Percentiles rank a stretch among this genome's conserved stretches.
phyloP scores from a whole-genome alignment of 2,888 invertebrate species.

The Asteroscopus sphinx region DNA sequence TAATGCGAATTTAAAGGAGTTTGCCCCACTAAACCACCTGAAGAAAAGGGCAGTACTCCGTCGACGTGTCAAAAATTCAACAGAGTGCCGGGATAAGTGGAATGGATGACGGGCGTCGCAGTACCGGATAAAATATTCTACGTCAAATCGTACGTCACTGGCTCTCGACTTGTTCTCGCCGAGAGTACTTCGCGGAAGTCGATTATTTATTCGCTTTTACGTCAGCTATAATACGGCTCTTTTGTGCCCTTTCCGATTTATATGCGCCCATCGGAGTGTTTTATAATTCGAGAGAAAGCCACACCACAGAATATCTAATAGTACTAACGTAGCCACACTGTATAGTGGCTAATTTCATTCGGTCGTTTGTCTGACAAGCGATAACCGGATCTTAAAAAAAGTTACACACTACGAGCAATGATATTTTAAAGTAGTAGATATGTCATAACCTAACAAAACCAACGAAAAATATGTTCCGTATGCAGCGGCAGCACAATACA shows the following conservation, averaged over 20 bases:
- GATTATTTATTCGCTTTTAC: constrained; percentile 87
- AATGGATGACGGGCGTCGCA: constrained; percentile 84
- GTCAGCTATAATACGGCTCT: constrained; percentile 79
- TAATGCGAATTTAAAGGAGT: constrained; percentile 84
- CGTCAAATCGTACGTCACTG: constrained; percentile 89
- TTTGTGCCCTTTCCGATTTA: constrained; percentile 82
- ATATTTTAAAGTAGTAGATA: no score
- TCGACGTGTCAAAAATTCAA: constrained; percentile 88
- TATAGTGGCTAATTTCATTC: constrained; percentile 60
- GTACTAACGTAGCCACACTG: constrained; percentile 30
- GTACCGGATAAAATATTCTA: constrained; percentile 87
- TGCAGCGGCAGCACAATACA: no score
- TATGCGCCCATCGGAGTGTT: constrained; percentile 71
- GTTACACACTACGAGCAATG: neutral
- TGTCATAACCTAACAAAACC: no score
- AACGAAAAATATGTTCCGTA: no score
- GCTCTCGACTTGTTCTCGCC: constrained; percentile 84
- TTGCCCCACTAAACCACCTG: constrained; percentile 82
- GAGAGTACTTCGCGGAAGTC: constrained; percentile 86
- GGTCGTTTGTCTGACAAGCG: constrained; percentile 40
- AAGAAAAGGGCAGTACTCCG: constrained; percentile 82
- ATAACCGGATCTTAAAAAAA: constrained; percentile 8
- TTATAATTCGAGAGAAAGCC: constrained; percentile 63
- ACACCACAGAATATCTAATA: no score
- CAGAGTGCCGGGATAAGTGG: constrained; percentile 87